phyloP scores from a whole-genome alignment of 2,888 invertebrate species.

The Blastobasis adustella region DNA sequence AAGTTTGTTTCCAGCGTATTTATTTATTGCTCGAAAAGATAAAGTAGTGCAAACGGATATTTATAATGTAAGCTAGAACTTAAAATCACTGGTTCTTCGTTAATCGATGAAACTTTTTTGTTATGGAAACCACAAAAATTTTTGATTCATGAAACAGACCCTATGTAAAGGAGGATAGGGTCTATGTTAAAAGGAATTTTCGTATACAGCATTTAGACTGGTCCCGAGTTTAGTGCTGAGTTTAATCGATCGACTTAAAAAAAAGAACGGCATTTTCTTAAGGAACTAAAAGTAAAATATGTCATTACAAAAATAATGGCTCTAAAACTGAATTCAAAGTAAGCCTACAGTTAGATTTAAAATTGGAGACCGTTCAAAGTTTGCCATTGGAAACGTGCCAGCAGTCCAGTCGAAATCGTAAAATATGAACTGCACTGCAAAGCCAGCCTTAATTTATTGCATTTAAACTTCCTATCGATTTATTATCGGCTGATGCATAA shows the following conservation, averaged over 20 bases:
- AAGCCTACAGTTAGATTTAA: neutral
- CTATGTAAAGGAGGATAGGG: too few relatives aligned
- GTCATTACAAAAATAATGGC: neutral
- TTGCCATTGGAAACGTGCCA: slow-evolving; percentile 23
- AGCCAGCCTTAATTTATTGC: slow-evolving; percentile 44
- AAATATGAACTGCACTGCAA: slow-evolving; percentile 32
- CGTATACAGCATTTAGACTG: too few relatives aligned
- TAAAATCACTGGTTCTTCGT: too few relatives aligned
- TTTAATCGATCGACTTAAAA: too few relatives aligned
- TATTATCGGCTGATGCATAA: slow-evolving; percentile 40
- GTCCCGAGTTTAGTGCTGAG: too few relatives aligned
- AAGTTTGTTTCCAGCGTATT: slow-evolving; percentile 15
- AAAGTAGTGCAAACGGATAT: too few relatives aligned
- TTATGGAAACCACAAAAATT: too few relatives aligned
- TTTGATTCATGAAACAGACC: too few relatives aligned
- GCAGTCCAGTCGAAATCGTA: slow-evolving; percentile 30
- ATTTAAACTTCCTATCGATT: slow-evolving; percentile 43
- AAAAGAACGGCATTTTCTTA: slow-evolving; percentile 6
- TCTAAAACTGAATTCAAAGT: neutral
- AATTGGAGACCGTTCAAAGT: neutral
- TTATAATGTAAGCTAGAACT: too few relatives aligned
- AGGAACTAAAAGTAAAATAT: neutral
- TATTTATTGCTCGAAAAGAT: too few relatives aligned
- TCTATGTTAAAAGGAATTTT: too few relatives aligned
- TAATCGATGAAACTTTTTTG: too few relatives aligned